Evolutionary conservation across 2,888 invertebrate genomes (phyloP), one percentile per base, ranked within the genome.

Genomic region (Creontiades dilutus): DNA sequence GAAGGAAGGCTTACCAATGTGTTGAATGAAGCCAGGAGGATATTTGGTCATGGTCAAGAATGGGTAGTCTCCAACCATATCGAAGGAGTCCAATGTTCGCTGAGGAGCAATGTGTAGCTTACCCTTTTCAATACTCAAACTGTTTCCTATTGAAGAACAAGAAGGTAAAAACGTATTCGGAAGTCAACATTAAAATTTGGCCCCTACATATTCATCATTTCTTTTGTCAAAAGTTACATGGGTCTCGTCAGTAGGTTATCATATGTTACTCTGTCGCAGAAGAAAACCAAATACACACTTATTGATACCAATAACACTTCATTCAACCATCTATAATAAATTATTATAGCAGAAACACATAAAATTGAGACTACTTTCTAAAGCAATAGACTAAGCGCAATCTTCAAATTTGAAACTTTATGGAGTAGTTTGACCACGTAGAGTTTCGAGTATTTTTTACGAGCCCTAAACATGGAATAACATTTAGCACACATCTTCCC

Each of bases 41-140:
- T 97, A 98, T 92, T 97, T 97, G 0, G 96, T 95, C 95, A 99
- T 96, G 0, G 99, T 99, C 87, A 99, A 94, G 93, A 99, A 99
- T 0, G 99, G 99, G 93, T 98, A 99, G 93, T 99, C 99, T 87
- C 92, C 92, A 37, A 89, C 89, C 90, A 92, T 91, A 55, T 92
- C 92, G 92, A 94, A 91, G 92, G 93, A 91, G 55, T 92, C 92
- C 88, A 91, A 90, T 78, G 91, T 90, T 47, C 84, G 91, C 84
- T 48, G 89, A 47, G 52, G 90, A 61, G 48, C 48, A 46, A 82
- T 55, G 52, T 90, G 90, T 3, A 90, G 89, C 28, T 86, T 90
- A 76, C 81, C 84, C 90, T 91, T 91, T 86, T 90, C 91, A 23
- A 90, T 91, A 52, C 90, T 95, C 92, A 97, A 93, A 85, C 97